These are phyloP conservation scores for Linnaemya tessellans DNA, from an alignment of 2,888 invertebrate species.

Conservation along the genomic window DNA sequence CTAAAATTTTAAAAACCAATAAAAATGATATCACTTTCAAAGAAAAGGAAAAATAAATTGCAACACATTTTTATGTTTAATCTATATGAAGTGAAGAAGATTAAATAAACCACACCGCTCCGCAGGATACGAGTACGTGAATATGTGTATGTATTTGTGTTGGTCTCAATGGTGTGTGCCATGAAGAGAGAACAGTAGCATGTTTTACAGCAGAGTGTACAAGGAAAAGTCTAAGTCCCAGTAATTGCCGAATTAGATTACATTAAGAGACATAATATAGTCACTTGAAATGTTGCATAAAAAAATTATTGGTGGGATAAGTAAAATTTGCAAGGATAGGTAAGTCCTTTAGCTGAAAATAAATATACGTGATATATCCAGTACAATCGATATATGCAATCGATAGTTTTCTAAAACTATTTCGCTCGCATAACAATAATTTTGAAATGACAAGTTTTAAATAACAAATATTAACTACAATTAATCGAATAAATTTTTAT, in stretches of 20 bases:
- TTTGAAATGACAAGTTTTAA: too few relatives aligned
- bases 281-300: background rate
- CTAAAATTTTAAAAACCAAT: background rate
- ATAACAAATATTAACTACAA: too few relatives aligned
- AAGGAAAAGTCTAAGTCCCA: background rate
- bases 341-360: too few relatives aligned
- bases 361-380: too few relatives aligned
- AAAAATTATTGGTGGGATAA: too few relatives aligned
- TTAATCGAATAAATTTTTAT: too few relatives aligned
- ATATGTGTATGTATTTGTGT: constrained; percentile 2
- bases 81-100: constrained; percentile 19
- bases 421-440: too few relatives aligned
- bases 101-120: constrained; percentile 49
- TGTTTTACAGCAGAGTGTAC: constrained; percentile 17
- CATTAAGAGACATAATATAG: background rate
- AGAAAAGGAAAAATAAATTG: constrained; percentile 28
- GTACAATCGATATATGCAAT: too few relatives aligned
- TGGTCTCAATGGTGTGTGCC: constrained; percentile 5
- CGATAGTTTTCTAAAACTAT: too few relatives aligned
- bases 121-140: constrained; percentile 23
- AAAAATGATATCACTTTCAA: constrained; percentile 1
- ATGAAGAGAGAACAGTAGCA: constrained; percentile 17
- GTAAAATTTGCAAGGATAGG: too few relatives aligned
- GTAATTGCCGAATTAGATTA: background rate
- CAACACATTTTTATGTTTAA: background rate